phyloP scores from a whole-genome alignment of 2,797 vertebrate species.

The Siniperca scherzeri region DNA sequence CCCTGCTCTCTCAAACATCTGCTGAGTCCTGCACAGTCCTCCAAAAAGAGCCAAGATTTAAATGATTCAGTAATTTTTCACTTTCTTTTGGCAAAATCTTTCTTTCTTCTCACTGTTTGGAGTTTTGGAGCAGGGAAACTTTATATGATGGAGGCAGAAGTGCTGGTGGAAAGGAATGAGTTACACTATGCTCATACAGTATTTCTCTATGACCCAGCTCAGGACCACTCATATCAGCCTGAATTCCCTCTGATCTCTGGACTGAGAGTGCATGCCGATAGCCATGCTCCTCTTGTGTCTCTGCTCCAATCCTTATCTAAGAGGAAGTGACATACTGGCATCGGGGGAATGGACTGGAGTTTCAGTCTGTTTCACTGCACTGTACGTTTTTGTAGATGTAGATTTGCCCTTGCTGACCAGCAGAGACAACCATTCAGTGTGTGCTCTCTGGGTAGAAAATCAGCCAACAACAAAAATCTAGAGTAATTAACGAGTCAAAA shows the following conservation, averaged over 20 bases:
- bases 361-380: constrained; percentile 23
- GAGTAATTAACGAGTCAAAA: background rate
- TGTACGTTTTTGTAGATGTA: constrained; percentile 28
- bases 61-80: constrained; percentile 18
- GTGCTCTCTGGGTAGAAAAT: background rate
- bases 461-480: background rate
- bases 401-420: constrained; percentile 33
- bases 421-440: constrained; percentile 14
- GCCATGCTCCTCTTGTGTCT: constrained; percentile 26
- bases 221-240: constrained; percentile 32
- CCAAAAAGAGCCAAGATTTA: background rate
- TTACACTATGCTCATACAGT: background rate
- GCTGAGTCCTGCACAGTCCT: constrained; percentile 30
- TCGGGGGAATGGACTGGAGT: constrained; percentile 37
- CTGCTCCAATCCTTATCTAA: constrained; percentile 40
- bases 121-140: background rate
- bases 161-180: background rate
- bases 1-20: constrained; percentile 40
- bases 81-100: constrained; percentile 16
- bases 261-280: constrained; percentile 24
- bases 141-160: background rate
- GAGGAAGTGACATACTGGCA: constrained; percentile 53
- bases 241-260: constrained; percentile 48
- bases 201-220: constrained; percentile 31
- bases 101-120: constrained; percentile 23